These are phyloP conservation scores for Aromia moschata DNA, from an alignment of 2,888 invertebrate species.

Conservation along the genomic window DNA sequence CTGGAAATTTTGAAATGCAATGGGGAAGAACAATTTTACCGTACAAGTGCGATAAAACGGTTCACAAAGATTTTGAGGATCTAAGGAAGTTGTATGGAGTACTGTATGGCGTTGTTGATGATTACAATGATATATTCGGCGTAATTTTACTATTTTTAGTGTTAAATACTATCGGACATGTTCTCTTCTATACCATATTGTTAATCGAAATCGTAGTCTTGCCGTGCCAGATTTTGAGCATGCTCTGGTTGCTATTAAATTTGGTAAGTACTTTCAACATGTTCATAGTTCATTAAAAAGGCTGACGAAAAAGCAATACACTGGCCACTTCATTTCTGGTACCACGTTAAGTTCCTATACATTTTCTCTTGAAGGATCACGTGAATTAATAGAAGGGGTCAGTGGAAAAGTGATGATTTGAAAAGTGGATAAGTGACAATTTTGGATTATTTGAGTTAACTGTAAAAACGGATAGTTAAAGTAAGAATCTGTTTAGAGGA, in stretches of 20 bases:
- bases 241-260: constrained; percentile 1
- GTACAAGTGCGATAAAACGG: neutral
- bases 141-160: constrained; percentile 11
- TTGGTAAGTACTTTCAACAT: constrained; percentile 10
- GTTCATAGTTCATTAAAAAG: too few relatives aligned
- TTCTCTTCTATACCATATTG: neutral
- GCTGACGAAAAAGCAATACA: too few relatives aligned
- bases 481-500: too few relatives aligned
- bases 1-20: neutral
- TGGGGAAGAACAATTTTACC: neutral
- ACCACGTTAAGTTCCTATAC: too few relatives aligned
- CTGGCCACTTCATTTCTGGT: too few relatives aligned
- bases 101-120: constrained; percentile 21
- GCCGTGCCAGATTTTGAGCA: constrained; percentile 3
- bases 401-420: too few relatives aligned
- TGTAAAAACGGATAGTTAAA: too few relatives aligned
- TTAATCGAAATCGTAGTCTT: neutral
- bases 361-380: too few relatives aligned
- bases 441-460: too few relatives aligned
- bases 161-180: neutral
- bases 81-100: constrained; percentile 3
- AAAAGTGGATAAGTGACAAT: too few relatives aligned
- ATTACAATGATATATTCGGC: constrained; percentile 23
- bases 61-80: neutral
- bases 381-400: too few relatives aligned